Evolutionary conservation across 2,888 invertebrate genomes (phyloP).

Genomic region (Latrodectus hesperus): DNA sequence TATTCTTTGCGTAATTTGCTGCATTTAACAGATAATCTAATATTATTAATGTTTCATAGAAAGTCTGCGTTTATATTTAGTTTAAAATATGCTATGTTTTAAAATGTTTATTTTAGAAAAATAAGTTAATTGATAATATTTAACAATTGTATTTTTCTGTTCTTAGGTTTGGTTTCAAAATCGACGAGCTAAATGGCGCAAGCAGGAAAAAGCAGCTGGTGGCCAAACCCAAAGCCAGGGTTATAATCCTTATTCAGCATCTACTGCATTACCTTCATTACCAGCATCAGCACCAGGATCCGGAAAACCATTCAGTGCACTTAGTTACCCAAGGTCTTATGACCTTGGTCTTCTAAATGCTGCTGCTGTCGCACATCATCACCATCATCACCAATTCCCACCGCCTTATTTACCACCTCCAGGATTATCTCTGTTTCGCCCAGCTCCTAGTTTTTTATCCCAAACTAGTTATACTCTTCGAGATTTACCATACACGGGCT

Average conservation of each 20-base stretch:
- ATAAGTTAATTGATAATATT: no score
- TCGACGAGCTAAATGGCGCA: slow-evolving; percentile 75
- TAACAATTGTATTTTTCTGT: background rate
- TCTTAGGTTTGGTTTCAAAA: slow-evolving; percentile 72
- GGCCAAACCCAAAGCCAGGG: slow-evolving; percentile 67
- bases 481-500: slow-evolving; percentile 55
- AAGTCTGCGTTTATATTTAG: no score
- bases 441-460: slow-evolving; percentile 50
- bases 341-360: slow-evolving; percentile 50
- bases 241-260: slow-evolving; percentile 69
- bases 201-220: slow-evolving; percentile 72
- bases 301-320: slow-evolving; percentile 56
- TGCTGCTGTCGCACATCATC: slow-evolving; percentile 47
- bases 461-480: slow-evolving; percentile 57
- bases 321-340: slow-evolving; percentile 53
- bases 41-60: no score
- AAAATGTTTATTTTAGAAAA: no score
- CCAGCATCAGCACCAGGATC: slow-evolving; percentile 58
- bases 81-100: no score
- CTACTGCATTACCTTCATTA: slow-evolving; percentile 55
- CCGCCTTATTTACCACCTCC: slow-evolving; percentile 65
- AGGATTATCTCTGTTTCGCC: slow-evolving; percentile 53
- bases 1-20: no score
- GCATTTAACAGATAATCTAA: no score
- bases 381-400: slow-evolving; percentile 55